Conservation (phyloP, 1,140 invertebrate genomes). For the Drosophila mayri region DNA sequence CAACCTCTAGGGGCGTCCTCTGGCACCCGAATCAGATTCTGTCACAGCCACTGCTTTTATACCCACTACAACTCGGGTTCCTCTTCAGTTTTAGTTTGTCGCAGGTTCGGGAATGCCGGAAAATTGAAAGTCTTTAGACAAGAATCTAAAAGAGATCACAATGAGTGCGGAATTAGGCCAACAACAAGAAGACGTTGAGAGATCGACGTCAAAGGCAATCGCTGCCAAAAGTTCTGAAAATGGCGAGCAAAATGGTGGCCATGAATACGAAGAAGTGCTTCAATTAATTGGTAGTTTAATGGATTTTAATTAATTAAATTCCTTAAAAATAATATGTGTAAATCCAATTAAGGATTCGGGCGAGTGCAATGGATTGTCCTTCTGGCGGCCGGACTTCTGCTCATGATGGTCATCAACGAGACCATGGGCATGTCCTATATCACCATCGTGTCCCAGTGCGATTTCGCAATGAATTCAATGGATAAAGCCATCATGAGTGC, state of each 20-base stretch:
- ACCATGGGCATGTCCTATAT: constrained; percentile 83
- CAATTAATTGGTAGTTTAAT: constrained; percentile 56
- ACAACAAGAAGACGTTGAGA: constrained; percentile 39
- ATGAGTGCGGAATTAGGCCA: constrained; percentile 28
- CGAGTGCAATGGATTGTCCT: constrained; percentile 69
- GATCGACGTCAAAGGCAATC: constrained; percentile 22
- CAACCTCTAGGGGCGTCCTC: constrained; percentile 42
- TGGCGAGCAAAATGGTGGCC: constrained; percentile 15
- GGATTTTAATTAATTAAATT: too few species aligned
- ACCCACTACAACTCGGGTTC: constrained; percentile 6
- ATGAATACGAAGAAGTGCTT: constrained; percentile 69
- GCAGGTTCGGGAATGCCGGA: constrained; percentile 45
- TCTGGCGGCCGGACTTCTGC: constrained; percentile 64
- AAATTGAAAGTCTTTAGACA: not conserved
- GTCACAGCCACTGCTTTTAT: constrained; percentile 48
- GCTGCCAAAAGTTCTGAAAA: constrained; percentile 13
- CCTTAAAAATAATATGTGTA: too few species aligned
- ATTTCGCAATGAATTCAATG: constrained; percentile 78
- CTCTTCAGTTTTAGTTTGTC: constrained; percentile 53
- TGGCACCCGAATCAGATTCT: constrained; percentile 28
- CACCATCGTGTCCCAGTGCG: constrained; percentile 84
- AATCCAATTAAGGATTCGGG: constrained; percentile 60
- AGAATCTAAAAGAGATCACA: constrained; percentile 14
- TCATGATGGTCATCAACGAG: constrained; percentile 83
- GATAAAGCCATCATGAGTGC: constrained; percentile 81